Conservation (phyloP, 2,113 vertebrate genomes). For the Bucco capensis region DNA sequence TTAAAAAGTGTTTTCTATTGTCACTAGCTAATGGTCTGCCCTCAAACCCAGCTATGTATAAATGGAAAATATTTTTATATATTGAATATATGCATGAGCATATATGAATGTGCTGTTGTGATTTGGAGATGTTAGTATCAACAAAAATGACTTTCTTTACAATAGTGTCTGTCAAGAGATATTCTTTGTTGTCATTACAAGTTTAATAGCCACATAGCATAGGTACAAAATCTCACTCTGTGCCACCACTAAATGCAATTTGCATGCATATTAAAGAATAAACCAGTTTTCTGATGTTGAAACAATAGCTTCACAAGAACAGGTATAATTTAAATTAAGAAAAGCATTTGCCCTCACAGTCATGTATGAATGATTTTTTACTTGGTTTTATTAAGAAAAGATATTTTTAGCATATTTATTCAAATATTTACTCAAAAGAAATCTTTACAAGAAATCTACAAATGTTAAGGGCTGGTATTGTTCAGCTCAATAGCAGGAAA, state of each 20-base stretch:
- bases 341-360: background rate
- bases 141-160: background rate
- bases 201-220: background rate
- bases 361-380: background rate
- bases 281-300: background rate
- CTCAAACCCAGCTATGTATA: background rate
- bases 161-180: background rate
- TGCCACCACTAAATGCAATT: background rate
- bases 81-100: background rate
- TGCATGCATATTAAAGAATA: background rate
- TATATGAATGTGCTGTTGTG: background rate
- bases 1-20: background rate
- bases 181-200: background rate
- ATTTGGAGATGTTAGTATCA: background rate
- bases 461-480: background rate
- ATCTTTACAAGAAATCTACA: background rate
- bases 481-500: conserved; percentile 2
- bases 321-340: background rate
- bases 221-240: background rate
- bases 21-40: background rate
- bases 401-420: too few relatives aligned
- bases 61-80: background rate
- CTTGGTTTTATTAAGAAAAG: background rate
- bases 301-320: background rate
- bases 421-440: background rate